Evolutionary conservation across 2,797 vertebrate genomes (phyloP), one percentile per base, ranked within the genome.

Genomic region (Echeneis naucrates): DNA sequence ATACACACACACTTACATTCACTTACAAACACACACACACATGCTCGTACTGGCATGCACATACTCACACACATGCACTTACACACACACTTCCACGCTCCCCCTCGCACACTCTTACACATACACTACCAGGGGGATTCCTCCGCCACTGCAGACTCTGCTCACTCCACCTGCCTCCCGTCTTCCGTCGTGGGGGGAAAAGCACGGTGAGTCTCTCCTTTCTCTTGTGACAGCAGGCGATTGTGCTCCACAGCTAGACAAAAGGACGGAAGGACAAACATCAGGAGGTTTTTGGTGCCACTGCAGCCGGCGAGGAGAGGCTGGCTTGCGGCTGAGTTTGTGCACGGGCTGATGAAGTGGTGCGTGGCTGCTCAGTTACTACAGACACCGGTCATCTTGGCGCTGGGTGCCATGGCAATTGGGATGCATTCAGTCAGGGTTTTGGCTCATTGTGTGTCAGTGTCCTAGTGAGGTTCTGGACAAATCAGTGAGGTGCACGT

Each of bases 51-150:
- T 37, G 47, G 24, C 57, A 32, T 68, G 56, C 33, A 37, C 54
- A 54, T 38, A 54, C 63, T 52, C 59, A 70, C 50, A 16, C 75
- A 51, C 57, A 21, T 73, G 30, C 60, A n/a, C 68, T 30, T n/a
- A 67, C 65, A 62, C 56, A 35, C 70, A 76, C 76, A 60, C 70
- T 54, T 52, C 30, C 65, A 80, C 47, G 24, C 85, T 77, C 71
- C 62, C 48, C 75, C 84, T 72, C 83, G 75, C 89, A 88, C 90
- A 83, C 85, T 86, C 60, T 90, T 90, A 90, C 89, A 90, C 92
- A 91, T 84, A 86, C 89, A 85, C 83, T 88, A 87, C 60, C 86
- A 72, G 84, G 90, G 90, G 91, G 91, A 92, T 90, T 91, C 91
- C 91, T 86, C 81, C 81, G 68, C 81, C 82, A 82, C 87, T 88